Evolutionary conservation across 2,113 vertebrate species (phyloP), one percentile per base, ranked within the genome.

Genomic region (Condylura cristata): DNA sequence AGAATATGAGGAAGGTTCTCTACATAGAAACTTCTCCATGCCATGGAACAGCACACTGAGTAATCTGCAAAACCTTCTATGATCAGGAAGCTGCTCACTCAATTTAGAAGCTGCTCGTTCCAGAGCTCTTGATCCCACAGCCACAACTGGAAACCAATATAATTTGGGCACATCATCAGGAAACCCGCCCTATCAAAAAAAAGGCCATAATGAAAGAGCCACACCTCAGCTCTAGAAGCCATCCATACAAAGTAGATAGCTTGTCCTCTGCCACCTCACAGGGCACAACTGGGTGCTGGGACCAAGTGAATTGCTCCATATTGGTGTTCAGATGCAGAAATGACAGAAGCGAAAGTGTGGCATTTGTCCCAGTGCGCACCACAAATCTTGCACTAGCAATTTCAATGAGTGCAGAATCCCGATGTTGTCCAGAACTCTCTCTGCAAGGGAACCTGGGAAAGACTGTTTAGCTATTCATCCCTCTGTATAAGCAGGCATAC

Each of bases 401-500:
- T 80, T 37, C 34, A 65, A 8, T 48, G 20, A 56, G 20, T 20
- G 51, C 53, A 24, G 44, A 34, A 44, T 56, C 10, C 46, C 34
- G 81, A 56, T 44, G 39, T n/a, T n/a, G 53, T 6, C 14, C 30
- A 76, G 65, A 78, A 61, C 10, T 61, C 51, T 60, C 83, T 71
- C 70, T 72, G 46, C 80, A 81, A 95, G 61, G 65, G 79, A 95
- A 22, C 4, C 91, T 79, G 37, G 26, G 44, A 89, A 72, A 85
- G 56, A 46, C 48, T 30, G 1, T 46, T 34, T 16, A 12, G 11
- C 32, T 80, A 51, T 37, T 28, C 3, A 85, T 1, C 6, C 85
- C 28, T 78, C 18, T 56, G 7, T 34, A 34, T 1, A 75, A 2
- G 14, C 18, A 83, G n/a, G 37, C 22, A 82, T 48, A 51, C 18